Conservation (phyloP, 2,113 vertebrate species). For the Gobius niger region DNA sequence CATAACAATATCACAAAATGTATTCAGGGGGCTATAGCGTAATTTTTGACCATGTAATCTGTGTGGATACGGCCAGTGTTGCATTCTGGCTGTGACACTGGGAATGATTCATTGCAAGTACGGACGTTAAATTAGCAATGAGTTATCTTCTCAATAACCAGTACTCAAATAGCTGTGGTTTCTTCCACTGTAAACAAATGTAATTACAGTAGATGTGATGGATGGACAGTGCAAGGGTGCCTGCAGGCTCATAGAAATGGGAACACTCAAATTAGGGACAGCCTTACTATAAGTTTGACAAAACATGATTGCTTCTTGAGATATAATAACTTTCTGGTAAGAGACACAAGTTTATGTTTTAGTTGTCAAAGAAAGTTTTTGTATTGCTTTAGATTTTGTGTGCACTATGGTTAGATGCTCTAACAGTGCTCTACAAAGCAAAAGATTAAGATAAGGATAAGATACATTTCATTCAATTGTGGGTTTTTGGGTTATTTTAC, state of each 20-base stretch:
- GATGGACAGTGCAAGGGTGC: conserved; percentile 70
- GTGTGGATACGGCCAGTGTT: conserved; percentile 27
- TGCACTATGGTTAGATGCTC: too few relatives aligned
- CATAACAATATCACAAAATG: background rate
- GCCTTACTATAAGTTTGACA: conserved; percentile 65
- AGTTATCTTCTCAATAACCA: conserved; percentile 76
- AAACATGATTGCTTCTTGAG: conserved; percentile 44
- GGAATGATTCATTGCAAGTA: conserved; percentile 69
- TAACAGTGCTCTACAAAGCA: too few relatives aligned
- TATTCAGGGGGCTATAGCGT: conserved; percentile 30
- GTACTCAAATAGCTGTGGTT: conserved; percentile 73
- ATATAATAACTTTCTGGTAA: conserved; percentile 42
- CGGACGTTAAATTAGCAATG: conserved; percentile 67
- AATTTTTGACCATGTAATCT: conserved; percentile 60
- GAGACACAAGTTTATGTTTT: background rate
- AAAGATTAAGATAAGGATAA: too few relatives aligned
- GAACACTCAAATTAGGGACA: conserved; percentile 78
- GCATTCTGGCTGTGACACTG: conserved; percentile 37
- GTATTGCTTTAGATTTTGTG: background rate
- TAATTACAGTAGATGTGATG: conserved; percentile 77
- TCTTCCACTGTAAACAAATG: conserved; percentile 77
- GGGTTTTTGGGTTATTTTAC: too few relatives aligned
- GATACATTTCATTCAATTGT: too few relatives aligned
- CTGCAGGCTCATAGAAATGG: conserved; percentile 68
- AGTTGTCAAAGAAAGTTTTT: too few relatives aligned